Base-by-base conservation (phyloP, 35 echinoderm and acorn worm genomes). In the Nesometra sesokonis region DNA sequence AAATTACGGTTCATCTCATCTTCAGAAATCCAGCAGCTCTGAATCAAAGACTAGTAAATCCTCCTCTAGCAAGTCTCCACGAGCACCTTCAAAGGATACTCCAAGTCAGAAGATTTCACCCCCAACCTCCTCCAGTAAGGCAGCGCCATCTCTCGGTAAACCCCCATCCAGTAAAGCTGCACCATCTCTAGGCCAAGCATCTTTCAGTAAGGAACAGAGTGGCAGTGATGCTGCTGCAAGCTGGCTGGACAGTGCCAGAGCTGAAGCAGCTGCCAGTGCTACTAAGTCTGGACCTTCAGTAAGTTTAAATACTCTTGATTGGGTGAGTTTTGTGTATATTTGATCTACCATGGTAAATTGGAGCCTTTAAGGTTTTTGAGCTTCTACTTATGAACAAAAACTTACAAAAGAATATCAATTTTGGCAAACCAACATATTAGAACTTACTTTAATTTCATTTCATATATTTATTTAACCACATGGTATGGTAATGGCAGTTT, bases 201-300 rank as follows among this genome's bases (percentile, higher is more conserved):
- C 79, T 46, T 40, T 33, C 34, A 87, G 86, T 87, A 80, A 87
- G 36, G 35, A 17, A 84, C 33, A 78, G 27, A 97, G 82, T 40
- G 84, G 91, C 27, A 86, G 89, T 30, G 91, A 97, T 32, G 95
- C 95, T 57, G 95, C 95, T 34, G 95, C 95, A n/a, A 93, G 90
- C 35, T 97, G 95, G 95, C 79, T 97, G 15, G 91, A 90, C 43
- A 93, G 88, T 79, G 95, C 95, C 35, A 97, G 93, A 82, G 93
- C 91, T 31, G 95, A 97, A 52, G 92, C 88, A 32, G 86, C 83
- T 9, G 57, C 46, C 7, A 3, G 1, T 2, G 7, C 52, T 27
- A 76, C 86, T 37, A 82, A 85, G 29, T 37, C 89, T 35, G 82
- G 35, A 11, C 89, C 88, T 31, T 82, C 89, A 46, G 86, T 86